phyloP scores from a whole-genome alignment of 1,140 invertebrate species.

The Magallana gigas region DNA sequence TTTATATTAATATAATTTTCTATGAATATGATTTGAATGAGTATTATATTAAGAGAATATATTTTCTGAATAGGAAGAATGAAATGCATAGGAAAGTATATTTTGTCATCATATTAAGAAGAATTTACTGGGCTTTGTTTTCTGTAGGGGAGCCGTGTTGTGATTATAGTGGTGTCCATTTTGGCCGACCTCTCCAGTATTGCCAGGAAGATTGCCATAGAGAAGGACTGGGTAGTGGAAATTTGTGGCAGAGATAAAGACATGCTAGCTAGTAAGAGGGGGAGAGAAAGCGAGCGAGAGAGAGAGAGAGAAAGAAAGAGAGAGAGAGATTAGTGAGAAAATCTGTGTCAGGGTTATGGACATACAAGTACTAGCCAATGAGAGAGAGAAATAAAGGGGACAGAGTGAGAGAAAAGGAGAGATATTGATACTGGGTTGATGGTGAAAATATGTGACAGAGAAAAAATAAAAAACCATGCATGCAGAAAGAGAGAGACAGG shows the following conservation, averaged over 20 bases:
- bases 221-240: conserved; percentile 82
- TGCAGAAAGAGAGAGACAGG: conserved; percentile 44
- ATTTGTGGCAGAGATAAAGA: conserved; percentile 74
- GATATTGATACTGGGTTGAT: conserved; percentile 76
- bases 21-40: no score
- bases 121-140: no score
- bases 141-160: conserved; percentile 51
- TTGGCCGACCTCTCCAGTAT: conserved; percentile 75
- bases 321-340: conserved; percentile 75
- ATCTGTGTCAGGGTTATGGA: conserved; percentile 73
- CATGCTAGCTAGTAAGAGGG: conserved; percentile 68
- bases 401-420: no score
- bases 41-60: no score
- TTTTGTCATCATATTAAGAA: no score
- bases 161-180: conserved; percentile 73
- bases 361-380: conserved; percentile 66
- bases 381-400: conserved; percentile 12
- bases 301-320: no score
- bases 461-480: conserved; percentile 64
- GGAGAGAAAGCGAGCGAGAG: no score
- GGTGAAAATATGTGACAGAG: conserved; percentile 77
- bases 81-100: no score
- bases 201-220: conserved; percentile 79
- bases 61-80: no score
- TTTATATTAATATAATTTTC: no score